phyloP scores from a whole-genome alignment of 1,140 invertebrate genomes.

The Bombus ignitus region DNA sequence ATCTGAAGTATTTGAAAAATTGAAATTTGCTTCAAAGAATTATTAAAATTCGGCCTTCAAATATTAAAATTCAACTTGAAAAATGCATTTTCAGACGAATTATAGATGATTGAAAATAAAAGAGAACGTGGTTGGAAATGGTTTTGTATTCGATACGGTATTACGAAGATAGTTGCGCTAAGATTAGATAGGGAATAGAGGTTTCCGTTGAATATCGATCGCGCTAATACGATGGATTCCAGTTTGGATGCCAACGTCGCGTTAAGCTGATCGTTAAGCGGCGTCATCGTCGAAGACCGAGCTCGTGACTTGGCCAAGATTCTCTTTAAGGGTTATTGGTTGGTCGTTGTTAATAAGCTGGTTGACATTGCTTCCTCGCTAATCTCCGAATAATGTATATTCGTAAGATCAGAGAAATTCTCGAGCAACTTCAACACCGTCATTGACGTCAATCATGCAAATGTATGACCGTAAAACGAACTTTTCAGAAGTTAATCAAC shows the following conservation, averaged over 20 bases:
- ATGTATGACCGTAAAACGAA: neutral
- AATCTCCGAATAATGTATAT: neutral
- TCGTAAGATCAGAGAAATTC: no score
- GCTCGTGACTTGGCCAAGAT: conserved; percentile 15
- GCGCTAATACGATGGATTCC: conserved; percentile 21
- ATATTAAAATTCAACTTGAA: no score
- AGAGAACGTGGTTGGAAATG: neutral
- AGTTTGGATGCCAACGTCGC: conserved; percentile 27
- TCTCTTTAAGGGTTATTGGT: conserved; percentile 9
- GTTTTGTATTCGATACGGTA: neutral
- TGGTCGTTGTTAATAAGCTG: conserved; percentile 3
- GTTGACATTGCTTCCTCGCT: neutral
- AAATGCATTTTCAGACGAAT: neutral
- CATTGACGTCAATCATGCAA: neutral
- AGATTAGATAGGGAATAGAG: neutral
- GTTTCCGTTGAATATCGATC: conserved; percentile 10
- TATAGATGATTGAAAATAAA: neutral
- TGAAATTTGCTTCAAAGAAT: neutral
- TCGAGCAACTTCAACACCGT: neutral
- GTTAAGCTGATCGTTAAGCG: conserved; percentile 30
- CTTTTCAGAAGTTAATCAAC: no score
- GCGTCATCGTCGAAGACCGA: neutral
- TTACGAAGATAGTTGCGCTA: neutral
- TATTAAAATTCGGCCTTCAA: neutral
- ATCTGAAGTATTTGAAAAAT: neutral